Base-by-base conservation (phyloP, 2,888 invertebrate genomes). In the Dynastes grantii region DNA sequence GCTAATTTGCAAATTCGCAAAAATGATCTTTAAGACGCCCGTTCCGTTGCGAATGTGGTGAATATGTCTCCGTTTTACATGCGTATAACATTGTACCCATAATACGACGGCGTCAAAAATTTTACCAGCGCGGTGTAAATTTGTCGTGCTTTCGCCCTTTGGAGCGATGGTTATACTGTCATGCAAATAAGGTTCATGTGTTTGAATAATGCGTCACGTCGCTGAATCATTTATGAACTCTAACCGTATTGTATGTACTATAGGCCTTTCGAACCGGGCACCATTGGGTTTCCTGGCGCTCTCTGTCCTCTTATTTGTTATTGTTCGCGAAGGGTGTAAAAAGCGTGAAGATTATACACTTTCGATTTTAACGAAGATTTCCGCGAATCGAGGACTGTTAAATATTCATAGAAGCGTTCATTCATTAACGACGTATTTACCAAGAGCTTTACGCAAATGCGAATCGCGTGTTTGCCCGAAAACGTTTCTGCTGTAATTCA, bases 121-220 rank as follows among this genome's bases (percentile, higher is more conserved):
- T 55, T 55, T 49, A 40, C 27, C 27, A 45, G 29, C 22, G 49
- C 45, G 32, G 32, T 22, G 22, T 22, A 58, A 73, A 73, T 73
- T 61, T 45, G 58, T 37, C 49, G 73, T 45, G 40, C 22, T 75
- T 76, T 76, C 8, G 22, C 68, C 73, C 27, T 29, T 45, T 45
- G 11, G 32, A 8, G 1, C 13, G 16, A 40, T 45, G 58, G 61
- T 63, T 73, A 61, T 75, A 32, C 78, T 79, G 77, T 76, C 71
- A 80, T 79, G 82, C 71, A 82, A 82, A 82, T 81, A 40, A 67
- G 70, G 73, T 76, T 65, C 81, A 67, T 81, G 80, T 81, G 81
- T 82, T 81, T 81, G 82, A 81, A 81, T 82, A 82, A 82, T 82
- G 82, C 81, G 78, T 82, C 82, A 82, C 76, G 76, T 79, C 71